Base-by-base conservation (phyloP, 1,140 invertebrate species). In the Oreohelix idahoensis region DNA sequence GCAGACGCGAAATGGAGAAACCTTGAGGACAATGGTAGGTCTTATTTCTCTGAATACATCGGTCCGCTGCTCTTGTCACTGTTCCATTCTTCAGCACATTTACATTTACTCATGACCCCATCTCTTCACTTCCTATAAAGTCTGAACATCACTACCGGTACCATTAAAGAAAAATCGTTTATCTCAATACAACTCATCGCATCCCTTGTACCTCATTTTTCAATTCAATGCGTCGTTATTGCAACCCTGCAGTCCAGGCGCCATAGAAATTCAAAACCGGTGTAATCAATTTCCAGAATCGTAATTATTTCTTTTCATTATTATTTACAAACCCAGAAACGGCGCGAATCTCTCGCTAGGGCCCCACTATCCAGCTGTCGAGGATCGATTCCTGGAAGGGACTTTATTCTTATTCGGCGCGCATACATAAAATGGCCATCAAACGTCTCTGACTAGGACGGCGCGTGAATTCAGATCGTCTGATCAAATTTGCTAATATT, bases 391-490 rank as follows among this genome's bases (percentile, higher is more conserved):
- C 29, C n/a, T 35, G 17, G n/a, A 32, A 66, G 29, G 20, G 63
- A 0, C n/a, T 66, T 66, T 66, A 66, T 66, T 66, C 29, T 66
- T 29, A 66, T 66, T 66, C 29, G 2, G n/a, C 63, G 63, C 32
- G 63, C 63, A 66, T 29, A 66, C 63, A 66, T 66, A 66, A 66
- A 66, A 66, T 66, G 63, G 63, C 29, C 63, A 66, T 66, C 63
- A 66, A 32, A 66, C n/a, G 63, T 35, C 29, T 10, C 51, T 15
- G 10, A 66, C 63, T 4, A n/a, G 29, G 29, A 32, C 63, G 20
- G 63, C 29, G 5, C 2, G 63, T 32, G 63, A 66, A 66, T 66
- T 29, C 51, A 66, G 29, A 66, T 35, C 8, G 63, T 66, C 29
- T 35, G 11, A 66, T 66, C 29, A 66, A 29, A 8, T 11, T 66